Evolutionary conservation across 1,140 invertebrate genomes (phyloP).

Genomic region (Papilio helenus): DNA sequence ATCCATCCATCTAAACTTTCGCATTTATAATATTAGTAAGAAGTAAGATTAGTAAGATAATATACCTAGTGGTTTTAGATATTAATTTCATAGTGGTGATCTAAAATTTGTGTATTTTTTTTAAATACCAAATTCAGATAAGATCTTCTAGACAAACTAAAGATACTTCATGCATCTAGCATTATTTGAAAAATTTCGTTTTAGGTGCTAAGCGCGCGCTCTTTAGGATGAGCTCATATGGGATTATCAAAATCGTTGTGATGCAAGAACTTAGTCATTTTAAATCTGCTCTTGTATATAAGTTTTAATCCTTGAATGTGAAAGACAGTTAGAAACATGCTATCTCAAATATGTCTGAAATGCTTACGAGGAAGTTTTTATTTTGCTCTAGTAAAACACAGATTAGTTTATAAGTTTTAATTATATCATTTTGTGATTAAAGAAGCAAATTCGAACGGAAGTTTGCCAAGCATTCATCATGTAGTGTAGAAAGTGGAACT

Average conservation of each 20-base stretch:
- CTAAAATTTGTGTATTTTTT: no score
- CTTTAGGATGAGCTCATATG: neutral
- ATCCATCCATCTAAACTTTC: no score
- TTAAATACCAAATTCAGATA: no score
- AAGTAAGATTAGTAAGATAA: no score
- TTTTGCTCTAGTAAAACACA: neutral
- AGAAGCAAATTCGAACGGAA: neutral
- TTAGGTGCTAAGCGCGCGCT: neutral
- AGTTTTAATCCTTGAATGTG: neutral
- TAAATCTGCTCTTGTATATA: neutral
- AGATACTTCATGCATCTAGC: neutral
- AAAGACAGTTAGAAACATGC: neutral
- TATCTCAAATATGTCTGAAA: neutral
- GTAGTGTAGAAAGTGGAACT: constrained; percentile 16
- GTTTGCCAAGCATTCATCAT: neutral
- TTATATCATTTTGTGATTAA: neutral
- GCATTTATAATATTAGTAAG: no score
- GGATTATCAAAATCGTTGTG: neutral
- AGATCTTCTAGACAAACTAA: neutral
- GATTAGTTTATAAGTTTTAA: neutral
- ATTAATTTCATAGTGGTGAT: neutral
- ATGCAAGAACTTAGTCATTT: neutral
- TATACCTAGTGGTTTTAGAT: neutral
- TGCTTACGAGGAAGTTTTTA: neutral
- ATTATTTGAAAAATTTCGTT: neutral